Conservation (phyloP, 2,888 invertebrate species). For the Penaeus monodon region DNA sequence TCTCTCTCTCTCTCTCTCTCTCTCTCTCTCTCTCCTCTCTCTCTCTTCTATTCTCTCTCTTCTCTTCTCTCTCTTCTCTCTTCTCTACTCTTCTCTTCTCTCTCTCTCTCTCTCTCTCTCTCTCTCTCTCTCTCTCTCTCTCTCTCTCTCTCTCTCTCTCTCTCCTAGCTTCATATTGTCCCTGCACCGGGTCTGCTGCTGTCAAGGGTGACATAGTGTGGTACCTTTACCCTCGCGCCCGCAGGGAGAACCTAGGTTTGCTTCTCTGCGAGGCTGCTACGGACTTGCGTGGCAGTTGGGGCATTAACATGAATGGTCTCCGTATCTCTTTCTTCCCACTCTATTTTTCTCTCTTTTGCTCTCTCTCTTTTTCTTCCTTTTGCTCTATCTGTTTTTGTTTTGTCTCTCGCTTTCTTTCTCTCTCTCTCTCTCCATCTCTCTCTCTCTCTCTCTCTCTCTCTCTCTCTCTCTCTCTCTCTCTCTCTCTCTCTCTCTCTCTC, state of each 20-base stretch:
- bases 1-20: background rate
- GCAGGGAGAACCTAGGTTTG: no score
- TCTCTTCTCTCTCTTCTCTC: background rate
- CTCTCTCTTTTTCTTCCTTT: background rate
- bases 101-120: background rate
- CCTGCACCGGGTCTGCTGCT: no score
- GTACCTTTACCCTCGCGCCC: no score
- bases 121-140: constrained; percentile 1
- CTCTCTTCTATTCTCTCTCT: no score
- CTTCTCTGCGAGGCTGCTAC: no score
- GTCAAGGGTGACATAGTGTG: no score
- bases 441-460: constrained; percentile 10
- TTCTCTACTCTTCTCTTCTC: background rate
- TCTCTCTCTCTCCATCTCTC: background rate
- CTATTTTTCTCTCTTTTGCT: background rate
- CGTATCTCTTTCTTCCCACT: background rate
- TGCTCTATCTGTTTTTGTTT: background rate
- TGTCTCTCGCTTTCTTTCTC: background rate
- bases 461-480: constrained; percentile 8
- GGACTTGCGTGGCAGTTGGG: no score
- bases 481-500: background rate
- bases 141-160: background rate
- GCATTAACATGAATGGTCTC: background rate
- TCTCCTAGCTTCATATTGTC: background rate
- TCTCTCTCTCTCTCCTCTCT: background rate